phyloP scores from a whole-genome alignment of 2,797 vertebrate species.

The Scyliorhinus canicula region DNA sequence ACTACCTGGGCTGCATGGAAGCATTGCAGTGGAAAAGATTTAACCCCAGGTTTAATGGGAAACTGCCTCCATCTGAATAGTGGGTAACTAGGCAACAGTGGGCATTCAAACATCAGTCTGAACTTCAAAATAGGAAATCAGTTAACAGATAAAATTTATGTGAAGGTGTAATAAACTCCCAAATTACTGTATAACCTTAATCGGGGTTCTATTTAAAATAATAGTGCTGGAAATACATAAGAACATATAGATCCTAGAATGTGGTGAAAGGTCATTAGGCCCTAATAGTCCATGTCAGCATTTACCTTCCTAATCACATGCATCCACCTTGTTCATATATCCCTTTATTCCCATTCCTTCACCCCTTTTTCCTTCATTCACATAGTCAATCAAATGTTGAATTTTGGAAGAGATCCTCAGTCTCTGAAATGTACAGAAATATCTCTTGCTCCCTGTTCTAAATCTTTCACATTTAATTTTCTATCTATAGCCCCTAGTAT shows the following conservation, averaged over 20 bases:
- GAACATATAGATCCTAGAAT: background rate
- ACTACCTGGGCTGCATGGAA: background rate
- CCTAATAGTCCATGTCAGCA: background rate
- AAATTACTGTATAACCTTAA: background rate
- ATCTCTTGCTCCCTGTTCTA: background rate
- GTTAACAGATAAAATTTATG: background rate
- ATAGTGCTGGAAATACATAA: background rate
- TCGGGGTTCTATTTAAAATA: background rate
- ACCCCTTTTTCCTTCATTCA: background rate
- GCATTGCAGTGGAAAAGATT: conserved; percentile 1
- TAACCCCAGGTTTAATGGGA: conserved; percentile 11
- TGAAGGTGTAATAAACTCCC: background rate
- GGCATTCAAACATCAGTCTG: background rate
- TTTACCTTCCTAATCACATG: background rate
- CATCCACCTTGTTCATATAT: background rate
- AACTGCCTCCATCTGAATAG: background rate
- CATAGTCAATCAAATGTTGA: background rate
- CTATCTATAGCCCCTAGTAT: background rate
- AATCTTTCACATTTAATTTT: background rate
- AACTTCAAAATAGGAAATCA: background rate
- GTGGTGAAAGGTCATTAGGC: background rate
- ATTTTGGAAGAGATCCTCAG: background rate
- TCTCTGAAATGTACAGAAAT: background rate
- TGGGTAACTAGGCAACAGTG: conserved; percentile 11
- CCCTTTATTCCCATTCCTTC: background rate